These are phyloP conservation scores for Damaliscus lunatus DNA, from an alignment of 2,113 vertebrate species.

Conservation along the genomic window DNA sequence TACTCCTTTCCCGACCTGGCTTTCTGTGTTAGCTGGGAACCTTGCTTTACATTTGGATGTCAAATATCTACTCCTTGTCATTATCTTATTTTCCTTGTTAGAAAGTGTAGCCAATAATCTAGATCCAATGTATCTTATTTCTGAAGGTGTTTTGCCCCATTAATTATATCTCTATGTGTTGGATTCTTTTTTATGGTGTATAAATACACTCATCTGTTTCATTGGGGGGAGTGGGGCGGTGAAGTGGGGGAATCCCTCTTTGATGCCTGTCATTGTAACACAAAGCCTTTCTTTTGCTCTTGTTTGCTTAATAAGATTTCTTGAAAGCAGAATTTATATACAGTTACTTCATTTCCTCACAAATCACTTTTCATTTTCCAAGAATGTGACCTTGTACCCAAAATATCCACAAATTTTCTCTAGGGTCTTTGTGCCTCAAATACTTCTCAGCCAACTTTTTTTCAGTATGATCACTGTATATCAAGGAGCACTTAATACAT, in stretches of 20 bases:
- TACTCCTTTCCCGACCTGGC: not conserved
- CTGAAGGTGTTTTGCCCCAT: not conserved
- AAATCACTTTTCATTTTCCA: not conserved
- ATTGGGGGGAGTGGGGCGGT: accelerated
- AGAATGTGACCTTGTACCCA: not conserved
- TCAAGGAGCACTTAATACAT: not conserved
- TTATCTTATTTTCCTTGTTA: not conserved
- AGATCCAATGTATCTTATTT: not conserved
- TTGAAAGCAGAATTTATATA: not conserved
- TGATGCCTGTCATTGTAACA: not conserved
- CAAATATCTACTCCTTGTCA: not conserved
- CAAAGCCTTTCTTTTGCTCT: not conserved
- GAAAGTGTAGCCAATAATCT: not conserved
- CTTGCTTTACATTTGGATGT: not conserved
- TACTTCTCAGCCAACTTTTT: not conserved
- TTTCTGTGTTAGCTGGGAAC: not conserved
- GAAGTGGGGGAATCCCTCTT: not conserved
- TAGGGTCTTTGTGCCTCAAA: not conserved
- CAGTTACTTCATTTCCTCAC: not conserved
- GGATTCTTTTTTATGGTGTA: not conserved
- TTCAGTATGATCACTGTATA: not conserved
- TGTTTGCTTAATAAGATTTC: not conserved
- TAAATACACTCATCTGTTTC: not conserved
- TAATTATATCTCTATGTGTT: not conserved
- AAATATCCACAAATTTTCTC: not conserved